Evolutionary conservation across 1,140 invertebrate genomes (phyloP).

Genomic region (Episyrphus balteatus): DNA sequence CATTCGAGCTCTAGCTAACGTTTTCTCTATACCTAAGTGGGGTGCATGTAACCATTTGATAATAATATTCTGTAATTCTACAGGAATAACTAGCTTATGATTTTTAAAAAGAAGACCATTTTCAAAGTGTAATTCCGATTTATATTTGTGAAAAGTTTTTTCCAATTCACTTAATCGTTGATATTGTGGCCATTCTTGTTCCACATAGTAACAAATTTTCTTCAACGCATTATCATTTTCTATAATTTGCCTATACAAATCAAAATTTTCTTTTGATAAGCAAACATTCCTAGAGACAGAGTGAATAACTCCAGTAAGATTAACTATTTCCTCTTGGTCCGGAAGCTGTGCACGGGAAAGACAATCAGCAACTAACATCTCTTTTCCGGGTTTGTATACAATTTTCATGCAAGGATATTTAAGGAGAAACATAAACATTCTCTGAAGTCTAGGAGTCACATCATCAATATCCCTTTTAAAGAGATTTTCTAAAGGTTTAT

Average conservation of each 20-base stretch:
- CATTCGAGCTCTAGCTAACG: constrained; percentile 2
- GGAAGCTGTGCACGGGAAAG: constrained; percentile 7
- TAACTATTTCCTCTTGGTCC: constrained; percentile 1
- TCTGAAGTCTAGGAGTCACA: constrained; percentile 25
- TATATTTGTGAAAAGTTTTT: constrained; percentile 2
- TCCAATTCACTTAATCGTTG: not conserved
- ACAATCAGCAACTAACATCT: constrained; percentile 9
- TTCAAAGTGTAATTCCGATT: constrained; percentile 8
- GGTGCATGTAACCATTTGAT: constrained; percentile 7
- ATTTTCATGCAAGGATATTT: constrained; percentile 17
- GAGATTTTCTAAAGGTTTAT: constrained; percentile 31
- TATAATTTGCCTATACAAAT: not conserved
- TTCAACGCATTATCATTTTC: not conserved
- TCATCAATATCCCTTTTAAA: constrained; percentile 24
- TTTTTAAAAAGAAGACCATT: constrained; percentile 4
- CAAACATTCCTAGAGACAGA: not conserved
- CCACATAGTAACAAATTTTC: constrained; percentile 1
- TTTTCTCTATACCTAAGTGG: constrained; percentile 9
- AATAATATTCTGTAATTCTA: constrained; percentile 1
- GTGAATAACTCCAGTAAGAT: constrained; percentile 9
- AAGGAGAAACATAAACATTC: constrained; percentile 12
- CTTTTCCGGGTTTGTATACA: constrained; percentile 16
- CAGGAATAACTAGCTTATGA: constrained; percentile 6
- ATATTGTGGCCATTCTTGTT: not conserved
- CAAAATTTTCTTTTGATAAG: constrained; percentile 2